A percentile compares a stretch with the other conserved stretches of the same genome.
Conservation (phyloP, 2,888 invertebrate genomes). For the Rhagium mordax region DNA sequence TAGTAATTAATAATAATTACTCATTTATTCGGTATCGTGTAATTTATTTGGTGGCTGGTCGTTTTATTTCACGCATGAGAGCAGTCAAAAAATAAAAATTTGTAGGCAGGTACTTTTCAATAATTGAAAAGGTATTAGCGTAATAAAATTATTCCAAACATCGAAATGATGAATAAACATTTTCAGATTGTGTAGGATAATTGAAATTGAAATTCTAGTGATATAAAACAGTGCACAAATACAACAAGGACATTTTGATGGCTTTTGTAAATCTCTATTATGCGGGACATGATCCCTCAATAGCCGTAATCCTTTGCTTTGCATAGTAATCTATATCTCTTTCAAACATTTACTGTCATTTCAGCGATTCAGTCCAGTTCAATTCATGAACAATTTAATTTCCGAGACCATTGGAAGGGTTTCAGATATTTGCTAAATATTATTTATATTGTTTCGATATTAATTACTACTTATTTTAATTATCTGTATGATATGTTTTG, state of each 20-base stretch:
- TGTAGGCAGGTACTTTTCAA: slow-evolving; percentile 23
- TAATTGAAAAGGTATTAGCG: slow-evolving; percentile 33
- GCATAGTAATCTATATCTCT: slow-evolving; percentile 61
- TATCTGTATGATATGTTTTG: too few relatives aligned
- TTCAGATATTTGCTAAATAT: too few relatives aligned
- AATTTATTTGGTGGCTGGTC: not conserved
- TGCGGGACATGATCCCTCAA: slow-evolving; percentile 58
- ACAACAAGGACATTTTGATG: slow-evolving; percentile 53
- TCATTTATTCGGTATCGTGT: too few relatives aligned
- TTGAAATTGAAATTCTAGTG: slow-evolving; percentile 55
- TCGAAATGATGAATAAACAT: slow-evolving; percentile 46
- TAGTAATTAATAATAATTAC: too few relatives aligned
- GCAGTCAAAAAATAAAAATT: not conserved
- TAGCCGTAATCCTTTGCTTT: slow-evolving; percentile 57
- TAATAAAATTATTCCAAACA: slow-evolving; percentile 43
- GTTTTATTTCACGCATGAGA: not conserved
- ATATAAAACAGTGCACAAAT: slow-evolving; percentile 61
- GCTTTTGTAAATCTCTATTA: slow-evolving; percentile 57
- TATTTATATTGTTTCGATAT: too few relatives aligned
- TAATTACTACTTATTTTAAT: too few relatives aligned
- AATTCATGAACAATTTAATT: slow-evolving; percentile 64
- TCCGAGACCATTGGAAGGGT: slow-evolving; percentile 46
- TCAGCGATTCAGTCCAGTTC: slow-evolving; percentile 61
- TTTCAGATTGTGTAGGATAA: slow-evolving; percentile 45
- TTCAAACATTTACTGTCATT: slow-evolving; percentile 64